Evolutionary conservation across 1,140 invertebrate species (phyloP).

Genomic region (Acarapis woodi): DNA sequence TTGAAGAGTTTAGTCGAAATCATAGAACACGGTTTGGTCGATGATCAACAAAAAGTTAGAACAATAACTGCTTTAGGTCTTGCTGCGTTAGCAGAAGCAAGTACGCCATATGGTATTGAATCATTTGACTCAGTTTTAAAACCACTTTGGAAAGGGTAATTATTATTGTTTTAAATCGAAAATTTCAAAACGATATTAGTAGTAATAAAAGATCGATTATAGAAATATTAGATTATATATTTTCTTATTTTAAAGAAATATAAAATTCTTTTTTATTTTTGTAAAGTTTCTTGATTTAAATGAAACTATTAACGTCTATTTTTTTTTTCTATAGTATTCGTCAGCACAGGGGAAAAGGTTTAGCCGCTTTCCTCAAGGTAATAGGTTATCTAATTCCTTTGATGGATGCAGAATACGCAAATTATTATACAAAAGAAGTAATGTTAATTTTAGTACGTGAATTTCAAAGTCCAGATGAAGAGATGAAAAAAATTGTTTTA

Average conservation of each 20-base stretch:
- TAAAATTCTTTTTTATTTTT: conserved; percentile 2
- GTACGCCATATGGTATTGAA: conserved; percentile 97
- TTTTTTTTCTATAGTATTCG: no score
- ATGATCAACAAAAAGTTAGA: conserved; percentile 43
- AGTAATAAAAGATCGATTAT: no score
- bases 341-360: conserved; percentile 24
- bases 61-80: conserved; percentile 97
- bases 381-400: conserved; percentile 97
- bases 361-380: conserved; percentile 94
- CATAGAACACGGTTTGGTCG: conserved; percentile 71
- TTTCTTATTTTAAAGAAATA: not conserved
- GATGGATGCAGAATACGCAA: conserved; percentile 99
- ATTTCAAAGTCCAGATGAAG: conserved; percentile 97
- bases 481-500: conserved; percentile 99
- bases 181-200: no score
- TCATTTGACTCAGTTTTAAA: conserved; percentile 97
- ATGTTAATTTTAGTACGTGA: conserved; percentile 98
- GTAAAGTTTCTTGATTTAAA: not conserved
- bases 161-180: no score
- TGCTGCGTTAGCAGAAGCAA: conserved; percentile 85
- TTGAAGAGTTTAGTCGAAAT: conserved; percentile 93
- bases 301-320: not conserved
- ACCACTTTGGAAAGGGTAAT: conserved; percentile 95
- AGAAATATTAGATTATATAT: no score
- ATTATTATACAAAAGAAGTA: conserved; percentile 97